Percentiles rank a stretch among this genome's conserved stretches.
Evolutionary conservation across 2,888 invertebrate genomes (phyloP).

Genomic region (Ormyrus rosae): DNA sequence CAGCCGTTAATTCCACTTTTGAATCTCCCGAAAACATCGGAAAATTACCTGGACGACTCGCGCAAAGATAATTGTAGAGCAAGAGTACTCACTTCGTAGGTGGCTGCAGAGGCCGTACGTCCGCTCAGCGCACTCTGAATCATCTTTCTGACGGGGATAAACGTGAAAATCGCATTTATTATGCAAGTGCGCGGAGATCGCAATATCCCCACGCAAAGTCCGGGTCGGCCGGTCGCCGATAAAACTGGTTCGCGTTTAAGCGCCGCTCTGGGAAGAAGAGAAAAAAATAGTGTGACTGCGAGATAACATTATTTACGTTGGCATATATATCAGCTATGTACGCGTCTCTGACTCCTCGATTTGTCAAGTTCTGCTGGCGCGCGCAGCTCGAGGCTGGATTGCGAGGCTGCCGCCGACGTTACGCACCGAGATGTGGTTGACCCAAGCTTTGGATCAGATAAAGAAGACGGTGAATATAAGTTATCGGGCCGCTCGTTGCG

Average conservation of each 20-base stretch:
- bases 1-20: too few species aligned
- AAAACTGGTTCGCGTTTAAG: constrained; percentile 43
- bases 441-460: too few species aligned
- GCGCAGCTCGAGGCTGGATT: too few species aligned
- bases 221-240: constrained; percentile 22
- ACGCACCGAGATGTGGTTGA: too few species aligned
- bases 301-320: not conserved
- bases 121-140: constrained; percentile 57
- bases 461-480: too few species aligned
- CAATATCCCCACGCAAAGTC: not conserved
- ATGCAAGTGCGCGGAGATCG: constrained; percentile 29
- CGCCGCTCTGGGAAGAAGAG: constrained; percentile 14
- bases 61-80: not conserved
- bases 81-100: constrained; percentile 64
- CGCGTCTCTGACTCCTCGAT: too few species aligned
- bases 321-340: too few species aligned
- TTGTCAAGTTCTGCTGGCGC: too few species aligned
- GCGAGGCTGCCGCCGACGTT: too few species aligned
- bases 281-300: not conserved
- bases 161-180: constrained; percentile 59
- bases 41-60: too few species aligned
- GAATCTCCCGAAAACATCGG: too few species aligned
- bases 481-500: too few species aligned
- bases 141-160: constrained; percentile 61
- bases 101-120: constrained; percentile 47